phyloP scores from a whole-genome alignment of 1,140 invertebrate species.

The Radopholus similis region DNA sequence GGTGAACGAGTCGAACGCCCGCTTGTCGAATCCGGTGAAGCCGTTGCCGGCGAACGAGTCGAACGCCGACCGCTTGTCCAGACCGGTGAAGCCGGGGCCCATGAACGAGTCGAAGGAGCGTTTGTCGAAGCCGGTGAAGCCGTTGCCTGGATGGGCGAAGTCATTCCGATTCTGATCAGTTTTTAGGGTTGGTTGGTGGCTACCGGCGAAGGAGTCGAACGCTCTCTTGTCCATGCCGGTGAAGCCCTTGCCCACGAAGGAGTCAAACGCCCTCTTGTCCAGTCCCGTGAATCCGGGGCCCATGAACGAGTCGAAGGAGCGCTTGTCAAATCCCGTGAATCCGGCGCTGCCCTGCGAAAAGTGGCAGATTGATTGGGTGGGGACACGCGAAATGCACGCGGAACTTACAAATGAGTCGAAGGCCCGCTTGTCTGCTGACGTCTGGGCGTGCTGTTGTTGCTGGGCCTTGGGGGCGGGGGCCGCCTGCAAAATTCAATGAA shows the following conservation, averaged over 20 bases:
- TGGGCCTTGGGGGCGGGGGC: neutral
- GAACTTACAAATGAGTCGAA: neutral
- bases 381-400: neutral
- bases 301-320: conserved; percentile 44
- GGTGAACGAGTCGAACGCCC: conserved; percentile 40
- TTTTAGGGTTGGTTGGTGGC: neutral
- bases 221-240: conserved; percentile 27
- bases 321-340: conserved; percentile 42
- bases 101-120: conserved; percentile 45
- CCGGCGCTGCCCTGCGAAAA: conserved; percentile 19
- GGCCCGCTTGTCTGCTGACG: neutral
- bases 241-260: conserved; percentile 25
- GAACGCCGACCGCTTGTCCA: conserved; percentile 41
- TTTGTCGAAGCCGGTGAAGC: conserved; percentile 42
- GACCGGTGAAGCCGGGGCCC: conserved; percentile 40
- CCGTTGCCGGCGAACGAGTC: conserved; percentile 22
- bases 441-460: neutral
- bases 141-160: conserved; percentile 12
- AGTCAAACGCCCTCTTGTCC: conserved; percentile 23
- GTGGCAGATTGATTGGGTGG: neutral
- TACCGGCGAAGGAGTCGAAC: conserved; percentile 23
- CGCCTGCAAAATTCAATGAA: neutral
- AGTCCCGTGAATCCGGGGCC: conserved; percentile 40
- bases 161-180: conserved; percentile 1
- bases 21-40: conserved; percentile 41